Conservation (phyloP, 2,113 vertebrate species). For the Apodemus sylvaticus region DNA sequence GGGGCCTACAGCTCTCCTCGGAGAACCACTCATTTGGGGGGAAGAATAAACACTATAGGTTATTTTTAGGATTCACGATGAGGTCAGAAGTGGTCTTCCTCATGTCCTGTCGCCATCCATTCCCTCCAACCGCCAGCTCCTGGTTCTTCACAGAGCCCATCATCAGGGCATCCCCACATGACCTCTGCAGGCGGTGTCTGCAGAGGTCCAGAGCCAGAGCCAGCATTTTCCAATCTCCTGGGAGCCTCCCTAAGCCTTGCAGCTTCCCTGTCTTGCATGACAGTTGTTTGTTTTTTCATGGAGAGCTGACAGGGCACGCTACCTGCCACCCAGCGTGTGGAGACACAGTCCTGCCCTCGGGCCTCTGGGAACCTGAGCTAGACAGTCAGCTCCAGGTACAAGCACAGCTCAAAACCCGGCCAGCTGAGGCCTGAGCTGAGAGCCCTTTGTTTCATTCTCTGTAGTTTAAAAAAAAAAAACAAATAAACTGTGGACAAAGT, state of each 20-base stretch:
- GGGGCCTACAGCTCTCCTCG: not conserved
- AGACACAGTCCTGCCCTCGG: constrained; percentile 55
- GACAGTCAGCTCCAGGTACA: constrained; percentile 22
- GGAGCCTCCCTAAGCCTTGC: not conserved
- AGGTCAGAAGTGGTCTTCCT: not conserved
- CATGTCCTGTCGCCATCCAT: not conserved
- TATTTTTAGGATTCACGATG: not conserved
- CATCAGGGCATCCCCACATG: not conserved
- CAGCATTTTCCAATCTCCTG: not conserved
- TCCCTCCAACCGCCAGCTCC: not conserved
- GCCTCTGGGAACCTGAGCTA: constrained; percentile 50
- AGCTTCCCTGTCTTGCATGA: constrained; percentile 35
- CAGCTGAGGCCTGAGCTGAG: constrained; percentile 25
- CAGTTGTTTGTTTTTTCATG: constrained; percentile 58
- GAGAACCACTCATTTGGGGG: not conserved
- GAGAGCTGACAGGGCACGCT: not conserved
- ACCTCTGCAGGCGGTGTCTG: not conserved
- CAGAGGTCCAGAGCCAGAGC: not conserved
- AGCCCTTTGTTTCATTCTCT: constrained; percentile 31
- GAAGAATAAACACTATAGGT: not conserved
- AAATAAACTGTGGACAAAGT: not conserved
- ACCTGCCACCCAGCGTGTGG: not conserved
- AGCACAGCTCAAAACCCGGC: constrained; percentile 5
- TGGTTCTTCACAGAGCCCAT: not conserved
- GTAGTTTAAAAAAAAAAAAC: not conserved